A percentile compares a stretch with the other conserved stretches of the same genome.
These are phyloP conservation scores for Harpagoxenus sublaevis DNA, from an alignment of 2,888 invertebrate genomes.

Conservation along the genomic window DNA sequence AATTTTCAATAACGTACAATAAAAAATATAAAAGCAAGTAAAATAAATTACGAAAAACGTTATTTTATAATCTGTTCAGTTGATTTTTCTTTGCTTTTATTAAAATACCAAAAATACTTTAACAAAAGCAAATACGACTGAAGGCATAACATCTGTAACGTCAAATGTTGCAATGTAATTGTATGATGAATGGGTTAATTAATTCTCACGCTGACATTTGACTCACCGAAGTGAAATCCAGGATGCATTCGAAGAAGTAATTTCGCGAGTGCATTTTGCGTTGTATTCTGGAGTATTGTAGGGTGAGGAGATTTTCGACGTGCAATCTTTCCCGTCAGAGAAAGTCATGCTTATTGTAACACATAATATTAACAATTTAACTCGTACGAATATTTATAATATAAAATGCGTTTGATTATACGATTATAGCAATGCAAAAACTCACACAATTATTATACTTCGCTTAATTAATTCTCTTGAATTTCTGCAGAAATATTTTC, in stretches of 20 bases:
- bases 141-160: background rate
- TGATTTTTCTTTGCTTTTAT: background rate
- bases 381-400: background rate
- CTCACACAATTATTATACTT: background rate
- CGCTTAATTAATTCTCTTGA: background rate
- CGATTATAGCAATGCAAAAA: background rate
- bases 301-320: conserved; percentile 24
- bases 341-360: conserved; percentile 6
- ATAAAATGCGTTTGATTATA: background rate
- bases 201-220: conserved; percentile 33
- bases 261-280: conserved; percentile 20
- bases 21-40: background rate
- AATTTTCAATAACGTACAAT: background rate
- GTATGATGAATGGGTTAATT: conserved; percentile 13
- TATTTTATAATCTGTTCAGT: background rate
- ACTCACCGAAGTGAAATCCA: conserved; percentile 32
- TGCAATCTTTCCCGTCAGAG: conserved; percentile 16
- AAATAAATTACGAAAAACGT: background rate
- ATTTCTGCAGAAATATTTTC: background rate
- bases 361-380: conserved; percentile 25
- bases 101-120: background rate
- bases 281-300: conserved; percentile 18
- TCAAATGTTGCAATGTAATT: conserved; percentile 14
- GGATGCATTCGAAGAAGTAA: background rate
- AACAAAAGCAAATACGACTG: background rate